Base-by-base conservation (phyloP, 2,113 vertebrate species). In the Emydocephalus ijimae region DNA sequence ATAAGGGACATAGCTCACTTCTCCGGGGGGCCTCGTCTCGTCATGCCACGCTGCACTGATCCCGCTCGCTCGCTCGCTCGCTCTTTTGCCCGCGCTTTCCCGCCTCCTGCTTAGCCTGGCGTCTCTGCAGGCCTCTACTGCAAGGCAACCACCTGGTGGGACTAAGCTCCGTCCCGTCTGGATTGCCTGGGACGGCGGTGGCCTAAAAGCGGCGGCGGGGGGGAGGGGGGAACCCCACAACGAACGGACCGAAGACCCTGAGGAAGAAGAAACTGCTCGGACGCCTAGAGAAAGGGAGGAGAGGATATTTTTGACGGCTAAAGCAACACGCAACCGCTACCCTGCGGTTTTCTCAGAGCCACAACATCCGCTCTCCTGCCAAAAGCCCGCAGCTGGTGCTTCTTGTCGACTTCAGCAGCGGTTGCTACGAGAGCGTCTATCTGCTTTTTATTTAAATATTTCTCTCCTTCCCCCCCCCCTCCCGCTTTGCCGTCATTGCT, bases 1-100 rank as follows among this genome's bases (percentile, higher is more conserved):
- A 97, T 97, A 96, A 97, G 98, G 97, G 97, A 97, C 97, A 97
- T 97, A 3, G 96, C 97, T 98, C 98, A 98, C 91, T 93, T 96
- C 96, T 96, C 95, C 87, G 6, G 59, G 69, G 96, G 97, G 97
- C 14, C 96, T 94, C 1, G 90, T 96, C 96, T 95, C 1, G 90
- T 96, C 93, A 94, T 21, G 8, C 91, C 95, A 93, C 55, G 10
- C 92, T 87, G 90, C 89, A 89, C 93, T 6, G 87, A 89, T n/a
- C 94, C 85, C 15, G 86, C 96, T 0, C 11, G 45, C 48, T 50
- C 48, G 1, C n/a, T n/a, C n/a, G n/a, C 88, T 39, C 85, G 57
- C 59, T 26, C 59, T 61, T 74, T 88, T 85, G 23, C 15, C 45
- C 69, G 85, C 91, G 26, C 20, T 92, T 55, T 94, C 88, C 91